These are phyloP conservation scores for Cyphomyrmex costatus DNA, from an alignment of 1,140 invertebrate genomes.

Conservation along the genomic window DNA sequence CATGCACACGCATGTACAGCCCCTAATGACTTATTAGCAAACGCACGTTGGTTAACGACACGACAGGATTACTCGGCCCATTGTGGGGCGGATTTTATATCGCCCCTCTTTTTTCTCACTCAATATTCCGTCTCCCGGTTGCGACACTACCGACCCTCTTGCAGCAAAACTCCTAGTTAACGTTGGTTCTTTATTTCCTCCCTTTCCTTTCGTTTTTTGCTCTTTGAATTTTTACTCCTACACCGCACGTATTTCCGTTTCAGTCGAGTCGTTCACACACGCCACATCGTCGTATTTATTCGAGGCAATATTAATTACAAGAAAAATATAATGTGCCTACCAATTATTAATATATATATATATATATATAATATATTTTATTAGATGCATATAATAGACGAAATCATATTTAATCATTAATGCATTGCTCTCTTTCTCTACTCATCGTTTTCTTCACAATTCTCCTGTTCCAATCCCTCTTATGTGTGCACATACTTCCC, in stretches of 20 bases:
- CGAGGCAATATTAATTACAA: conserved; percentile 30
- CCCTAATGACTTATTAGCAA: conserved; percentile 86
- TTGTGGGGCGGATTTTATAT: conserved; percentile 62
- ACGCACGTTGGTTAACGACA: conserved; percentile 81
- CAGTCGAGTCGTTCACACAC: conserved; percentile 17
- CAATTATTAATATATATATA: conserved; percentile 20
- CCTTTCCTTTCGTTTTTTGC: conserved; percentile 35
- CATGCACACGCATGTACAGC: conserved; percentile 61
- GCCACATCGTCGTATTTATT: neutral
- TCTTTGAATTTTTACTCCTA: conserved; percentile 52
- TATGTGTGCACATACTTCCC: neutral
- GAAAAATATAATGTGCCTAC: neutral
- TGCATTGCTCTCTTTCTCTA: neutral
- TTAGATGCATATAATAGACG: neutral
- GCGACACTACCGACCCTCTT: conserved; percentile 27
- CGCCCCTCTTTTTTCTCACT: conserved; percentile 51
- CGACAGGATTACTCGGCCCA: conserved; percentile 75
- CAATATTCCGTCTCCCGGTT: conserved; percentile 22
- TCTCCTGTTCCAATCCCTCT: conserved; percentile 16
- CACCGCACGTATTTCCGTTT: neutral
- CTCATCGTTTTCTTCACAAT: neutral
- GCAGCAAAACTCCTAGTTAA: conserved; percentile 16
- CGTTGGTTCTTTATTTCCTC: neutral
- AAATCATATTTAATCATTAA: neutral
- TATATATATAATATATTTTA: neutral